These are phyloP conservation scores for Chlamydotis undulata DNA, from an alignment of 2,113 vertebrate genomes.

Conservation along the genomic window DNA sequence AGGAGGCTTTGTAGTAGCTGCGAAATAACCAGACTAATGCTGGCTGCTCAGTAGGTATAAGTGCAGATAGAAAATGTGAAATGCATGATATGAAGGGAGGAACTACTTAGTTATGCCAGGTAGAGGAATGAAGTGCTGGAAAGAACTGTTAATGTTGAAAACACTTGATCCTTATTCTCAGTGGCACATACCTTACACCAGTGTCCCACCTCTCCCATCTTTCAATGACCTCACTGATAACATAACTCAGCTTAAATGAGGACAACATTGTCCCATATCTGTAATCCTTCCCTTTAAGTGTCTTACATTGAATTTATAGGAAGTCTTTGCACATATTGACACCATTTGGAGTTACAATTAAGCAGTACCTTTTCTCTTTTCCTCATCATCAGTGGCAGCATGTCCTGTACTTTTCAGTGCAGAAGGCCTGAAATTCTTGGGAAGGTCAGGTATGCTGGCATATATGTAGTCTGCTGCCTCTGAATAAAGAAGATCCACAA, in stretches of 20 bases:
- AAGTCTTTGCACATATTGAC: neutral
- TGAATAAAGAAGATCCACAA: conserved; percentile 31
- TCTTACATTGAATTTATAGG: neutral
- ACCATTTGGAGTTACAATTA: neutral
- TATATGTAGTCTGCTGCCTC: conserved; percentile 78
- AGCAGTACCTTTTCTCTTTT: conserved; percentile 85
- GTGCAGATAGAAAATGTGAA: neutral
- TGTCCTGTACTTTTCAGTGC: conserved; percentile 69
- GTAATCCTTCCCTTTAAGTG: neutral
- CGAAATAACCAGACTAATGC: neutral
- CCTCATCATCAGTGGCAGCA: conserved; percentile 65
- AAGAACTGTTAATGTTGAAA: neutral
- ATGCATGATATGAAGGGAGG: neutral
- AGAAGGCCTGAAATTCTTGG: conserved; percentile 76
- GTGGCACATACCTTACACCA: neutral
- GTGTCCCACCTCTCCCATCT: neutral
- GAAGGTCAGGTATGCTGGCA: conserved; percentile 81
- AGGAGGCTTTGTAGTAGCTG: neutral
- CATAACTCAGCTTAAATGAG: neutral
- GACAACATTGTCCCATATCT: neutral
- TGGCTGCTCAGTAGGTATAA: neutral
- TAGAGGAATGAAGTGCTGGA: neutral
- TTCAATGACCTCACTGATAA: neutral
- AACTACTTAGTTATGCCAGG: neutral
- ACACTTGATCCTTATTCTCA: neutral